phyloP scores from a whole-genome alignment of 2,888 invertebrate genomes.

The Archaeoteleia sp. region DNA sequence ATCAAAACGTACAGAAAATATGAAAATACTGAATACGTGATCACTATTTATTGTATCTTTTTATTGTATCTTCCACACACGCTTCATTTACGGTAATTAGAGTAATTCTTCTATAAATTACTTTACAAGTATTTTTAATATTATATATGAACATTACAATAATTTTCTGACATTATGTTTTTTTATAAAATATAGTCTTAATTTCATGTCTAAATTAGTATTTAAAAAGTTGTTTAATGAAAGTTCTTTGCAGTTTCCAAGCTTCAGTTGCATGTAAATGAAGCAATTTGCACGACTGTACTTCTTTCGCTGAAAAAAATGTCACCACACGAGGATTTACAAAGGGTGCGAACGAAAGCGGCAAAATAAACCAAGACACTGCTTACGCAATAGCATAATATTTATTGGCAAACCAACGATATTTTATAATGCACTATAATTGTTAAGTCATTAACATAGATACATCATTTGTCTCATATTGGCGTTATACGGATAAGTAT shows the following conservation, averaged over 20 bases:
- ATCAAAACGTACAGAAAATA: no score
- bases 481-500: slow-evolving; percentile 47
- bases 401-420: slow-evolving; percentile 73
- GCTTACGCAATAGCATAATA: slow-evolving; percentile 71
- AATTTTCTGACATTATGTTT: no score
- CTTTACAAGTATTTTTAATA: no score
- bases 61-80: no score
- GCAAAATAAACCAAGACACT: slow-evolving; percentile 72
- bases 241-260: slow-evolving; percentile 30
- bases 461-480: slow-evolving; percentile 55
- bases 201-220: no score
- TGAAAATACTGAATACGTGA: no score
- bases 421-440: slow-evolving; percentile 69
- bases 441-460: slow-evolving; percentile 64
- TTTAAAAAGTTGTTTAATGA: no score
- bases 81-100: no score
- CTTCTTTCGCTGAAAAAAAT: slow-evolving; percentile 2
- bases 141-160: no score
- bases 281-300: slow-evolving; percentile 6
- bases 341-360: slow-evolving; percentile 66
- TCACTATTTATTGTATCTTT: no score
- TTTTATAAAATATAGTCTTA: no score
- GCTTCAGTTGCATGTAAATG: slow-evolving; percentile 19
- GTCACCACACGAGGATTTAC: slow-evolving; percentile 17
- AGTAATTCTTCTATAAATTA: no score